Percentiles rank a stretch among this genome's conserved stretches.
These are phyloP conservation scores for Plutella xylostella DNA, from an alignment of 2,888 invertebrate genomes.

Conservation along the genomic window DNA sequence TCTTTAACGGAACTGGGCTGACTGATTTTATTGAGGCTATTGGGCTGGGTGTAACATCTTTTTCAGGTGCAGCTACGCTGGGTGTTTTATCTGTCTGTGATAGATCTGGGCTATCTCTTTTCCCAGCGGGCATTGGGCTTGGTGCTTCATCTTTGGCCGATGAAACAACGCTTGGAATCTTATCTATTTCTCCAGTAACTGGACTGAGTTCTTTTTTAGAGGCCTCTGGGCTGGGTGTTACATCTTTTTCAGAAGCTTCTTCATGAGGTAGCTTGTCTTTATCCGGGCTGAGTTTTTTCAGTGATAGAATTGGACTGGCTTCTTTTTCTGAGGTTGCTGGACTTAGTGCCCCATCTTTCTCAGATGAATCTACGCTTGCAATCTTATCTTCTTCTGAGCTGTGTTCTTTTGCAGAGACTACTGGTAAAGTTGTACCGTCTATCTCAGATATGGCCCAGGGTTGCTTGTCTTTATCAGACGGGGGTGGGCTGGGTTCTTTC, in stretches of 20 bases:
- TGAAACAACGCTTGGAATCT: no score
- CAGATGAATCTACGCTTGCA: not conserved
- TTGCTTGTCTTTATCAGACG: not conserved
- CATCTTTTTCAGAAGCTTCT: constrained; percentile 2
- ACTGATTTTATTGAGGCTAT: no score
- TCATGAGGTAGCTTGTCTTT: not conserved
- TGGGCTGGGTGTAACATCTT: no score
- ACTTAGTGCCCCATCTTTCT: no score
- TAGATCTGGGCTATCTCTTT: not conserved
- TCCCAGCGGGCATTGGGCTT: not conserved
- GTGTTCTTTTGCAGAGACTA: not conserved
- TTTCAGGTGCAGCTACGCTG: no score
- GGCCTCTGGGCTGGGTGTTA: not conserved
- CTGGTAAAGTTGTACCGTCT: not conserved
- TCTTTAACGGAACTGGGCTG: no score
- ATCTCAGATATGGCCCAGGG: not conserved
- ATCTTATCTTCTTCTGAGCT: no score
- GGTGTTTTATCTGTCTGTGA: no score
- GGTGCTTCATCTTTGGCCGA: not conserved
- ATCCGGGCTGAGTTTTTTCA: not conserved
- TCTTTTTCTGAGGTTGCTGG: not conserved
- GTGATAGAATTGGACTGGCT: not conserved
- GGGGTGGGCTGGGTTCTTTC: not conserved
- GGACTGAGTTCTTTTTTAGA: not conserved
- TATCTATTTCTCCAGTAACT: not conserved